These are phyloP conservation scores for Nebria brevicollis DNA, from an alignment of 2,888 invertebrate genomes.

Conservation along the genomic window DNA sequence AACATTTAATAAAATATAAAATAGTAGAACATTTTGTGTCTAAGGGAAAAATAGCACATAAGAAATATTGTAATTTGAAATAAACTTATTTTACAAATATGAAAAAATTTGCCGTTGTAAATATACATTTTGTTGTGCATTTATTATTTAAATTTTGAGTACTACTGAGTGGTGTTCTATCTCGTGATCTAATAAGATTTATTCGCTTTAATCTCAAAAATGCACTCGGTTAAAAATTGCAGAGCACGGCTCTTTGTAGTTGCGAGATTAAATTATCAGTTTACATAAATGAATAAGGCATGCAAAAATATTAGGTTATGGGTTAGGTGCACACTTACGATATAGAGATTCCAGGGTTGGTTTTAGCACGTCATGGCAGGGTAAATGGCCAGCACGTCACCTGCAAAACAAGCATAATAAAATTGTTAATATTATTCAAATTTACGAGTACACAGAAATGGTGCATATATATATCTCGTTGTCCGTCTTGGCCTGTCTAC, in stretches of 20 bases:
- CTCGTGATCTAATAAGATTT: slow-evolving; percentile 47
- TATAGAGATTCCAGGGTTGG: neutral
- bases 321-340: neutral
- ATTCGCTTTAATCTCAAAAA: slow-evolving; percentile 44
- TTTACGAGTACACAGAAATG: neutral
- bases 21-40: too few species aligned
- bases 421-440: neutral
- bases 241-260: slow-evolving; percentile 42
- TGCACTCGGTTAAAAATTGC: slow-evolving; percentile 45
- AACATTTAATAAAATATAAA: too few species aligned
- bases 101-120: neutral
- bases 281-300: slow-evolving; percentile 46
- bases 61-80: too few species aligned
- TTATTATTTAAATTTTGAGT: neutral
- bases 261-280: slow-evolving; percentile 46
- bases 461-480: neutral
- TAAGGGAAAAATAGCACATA: too few species aligned
- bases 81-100: too few species aligned
- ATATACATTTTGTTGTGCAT: neutral
- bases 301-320: slow-evolving; percentile 25
- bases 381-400: neutral
- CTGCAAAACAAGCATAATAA: neutral
- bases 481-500: slow-evolving; percentile 7
- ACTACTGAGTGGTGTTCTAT: slow-evolving; percentile 16
- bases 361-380: neutral